Conservation (phyloP, 2,113 vertebrate genomes). For the Sarotherodon lohbergeri region DNA sequence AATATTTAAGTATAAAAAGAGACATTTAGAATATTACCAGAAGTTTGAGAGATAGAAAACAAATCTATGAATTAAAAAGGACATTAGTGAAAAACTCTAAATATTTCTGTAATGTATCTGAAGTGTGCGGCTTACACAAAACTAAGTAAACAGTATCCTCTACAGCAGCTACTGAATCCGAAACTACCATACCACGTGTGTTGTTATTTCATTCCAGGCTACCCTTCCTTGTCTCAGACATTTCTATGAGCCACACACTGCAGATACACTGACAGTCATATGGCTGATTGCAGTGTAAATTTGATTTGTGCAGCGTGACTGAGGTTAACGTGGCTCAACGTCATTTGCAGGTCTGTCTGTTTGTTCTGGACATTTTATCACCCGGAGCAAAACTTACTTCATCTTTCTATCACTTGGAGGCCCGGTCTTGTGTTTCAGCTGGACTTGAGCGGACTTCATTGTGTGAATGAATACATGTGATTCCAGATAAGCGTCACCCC, state of each 20-base stretch:
- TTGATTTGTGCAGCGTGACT: neutral
- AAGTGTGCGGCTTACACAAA: neutral
- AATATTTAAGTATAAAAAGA: neutral
- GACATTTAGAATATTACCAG: neutral
- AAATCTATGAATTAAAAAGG: neutral
- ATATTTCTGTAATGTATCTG: neutral
- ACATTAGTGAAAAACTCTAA: neutral
- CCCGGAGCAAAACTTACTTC: neutral
- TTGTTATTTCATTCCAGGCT: neutral
- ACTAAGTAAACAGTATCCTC: neutral
- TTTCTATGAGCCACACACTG: neutral
- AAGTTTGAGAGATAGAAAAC: neutral
- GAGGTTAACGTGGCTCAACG: neutral
- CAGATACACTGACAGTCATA: neutral
- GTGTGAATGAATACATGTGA: conserved; percentile 50
- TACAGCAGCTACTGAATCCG: neutral
- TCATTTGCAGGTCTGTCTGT: neutral
- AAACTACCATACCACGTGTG: neutral
- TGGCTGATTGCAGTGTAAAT: neutral
- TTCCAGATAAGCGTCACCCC: conserved; percentile 30
- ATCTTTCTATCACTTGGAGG: neutral
- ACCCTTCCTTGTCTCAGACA: neutral
- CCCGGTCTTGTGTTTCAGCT: neutral
- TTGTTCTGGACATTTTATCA: neutral
- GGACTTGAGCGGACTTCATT: conserved; percentile 45